Conservation (phyloP, 2,797 vertebrate species). For the Esox lucius region DNA sequence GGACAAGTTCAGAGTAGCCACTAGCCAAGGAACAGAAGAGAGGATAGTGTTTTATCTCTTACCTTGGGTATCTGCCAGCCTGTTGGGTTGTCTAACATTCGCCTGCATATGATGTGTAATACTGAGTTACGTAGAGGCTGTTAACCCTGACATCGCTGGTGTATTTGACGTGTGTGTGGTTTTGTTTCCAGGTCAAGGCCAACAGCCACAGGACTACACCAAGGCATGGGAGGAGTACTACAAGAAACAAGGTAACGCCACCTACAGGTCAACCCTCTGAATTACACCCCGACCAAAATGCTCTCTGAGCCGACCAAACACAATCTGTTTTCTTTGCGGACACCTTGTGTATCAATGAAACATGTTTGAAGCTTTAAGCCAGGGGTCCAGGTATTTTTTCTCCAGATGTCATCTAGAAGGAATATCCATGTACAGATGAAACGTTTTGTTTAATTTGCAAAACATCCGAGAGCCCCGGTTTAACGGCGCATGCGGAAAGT, state of each 20-base stretch:
- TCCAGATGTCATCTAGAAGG: too few species aligned
- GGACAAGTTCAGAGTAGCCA: conserved; percentile 29
- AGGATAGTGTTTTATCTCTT: neutral
- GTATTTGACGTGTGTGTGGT: neutral
- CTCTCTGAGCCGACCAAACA: too few species aligned
- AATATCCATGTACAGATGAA: too few species aligned
- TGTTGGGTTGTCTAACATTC: neutral
- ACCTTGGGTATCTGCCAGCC: conserved; percentile 26
- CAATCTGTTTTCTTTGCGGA: too few species aligned
- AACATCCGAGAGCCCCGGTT: too few species aligned
- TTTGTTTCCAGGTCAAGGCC: conserved; percentile 76
- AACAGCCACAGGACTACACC: conserved; percentile 83
- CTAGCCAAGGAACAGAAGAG: conserved; percentile 33
- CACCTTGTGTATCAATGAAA: too few species aligned
- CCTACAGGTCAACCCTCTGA: too few species aligned
- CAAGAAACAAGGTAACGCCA: conserved; percentile 80
- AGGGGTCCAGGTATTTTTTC: too few species aligned
- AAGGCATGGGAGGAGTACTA: conserved; percentile 86
- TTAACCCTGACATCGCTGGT: neutral
- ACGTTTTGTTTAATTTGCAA: too few species aligned
- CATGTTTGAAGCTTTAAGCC: too few species aligned
- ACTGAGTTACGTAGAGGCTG: neutral
- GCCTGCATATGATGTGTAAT: neutral
- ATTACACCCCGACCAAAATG: too few species aligned
- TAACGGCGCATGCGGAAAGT: too few species aligned